Percentiles rank a stretch among this genome's conserved stretches.
These are phyloP conservation scores for Metacarcinus magister DNA, from an alignment of 2,888 invertebrate species.

Conservation along the genomic window DNA sequence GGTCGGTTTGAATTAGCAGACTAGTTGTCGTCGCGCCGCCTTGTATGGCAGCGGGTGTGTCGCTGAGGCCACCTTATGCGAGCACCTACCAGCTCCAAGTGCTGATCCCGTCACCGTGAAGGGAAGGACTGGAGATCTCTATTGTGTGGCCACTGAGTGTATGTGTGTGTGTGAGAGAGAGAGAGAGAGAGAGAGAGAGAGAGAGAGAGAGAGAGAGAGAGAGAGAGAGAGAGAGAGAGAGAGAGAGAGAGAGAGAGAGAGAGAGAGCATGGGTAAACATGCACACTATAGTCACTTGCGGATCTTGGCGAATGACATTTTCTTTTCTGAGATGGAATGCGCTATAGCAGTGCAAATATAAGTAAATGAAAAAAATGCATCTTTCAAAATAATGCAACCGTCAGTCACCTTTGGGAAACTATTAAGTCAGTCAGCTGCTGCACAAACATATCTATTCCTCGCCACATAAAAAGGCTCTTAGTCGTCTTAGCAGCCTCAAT, in stretches of 20 bases:
- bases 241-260: too few relatives aligned
- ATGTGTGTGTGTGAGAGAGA: background rate
- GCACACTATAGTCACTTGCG: too few relatives aligned
- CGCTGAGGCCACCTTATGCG: background rate
- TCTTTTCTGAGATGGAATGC: background rate
- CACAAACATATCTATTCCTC: background rate
- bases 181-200: background rate
- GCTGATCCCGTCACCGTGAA: background rate
- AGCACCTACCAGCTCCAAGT: background rate
- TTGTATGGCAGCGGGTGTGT: constrained; percentile 18
- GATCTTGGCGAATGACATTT: too few relatives aligned
- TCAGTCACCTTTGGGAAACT: background rate
- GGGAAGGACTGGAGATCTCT: background rate
- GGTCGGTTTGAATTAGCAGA: constrained; percentile 21
- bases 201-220: background rate
- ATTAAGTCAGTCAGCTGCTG: background rate
- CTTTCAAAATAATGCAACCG: background rate
- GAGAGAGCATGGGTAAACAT: too few relatives aligned
- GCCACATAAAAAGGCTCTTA: background rate
- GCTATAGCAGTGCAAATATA: background rate
- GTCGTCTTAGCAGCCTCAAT: too few relatives aligned
- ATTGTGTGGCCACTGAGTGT: background rate
- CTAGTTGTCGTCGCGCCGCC: constrained; percentile 21
- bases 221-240: constrained; percentile 3
- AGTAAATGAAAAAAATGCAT: background rate